These are phyloP conservation scores for Epizoanthus illoricatus DNA, from an alignment of 92 coral and sea anemone genomes.

Conservation along the genomic window DNA sequence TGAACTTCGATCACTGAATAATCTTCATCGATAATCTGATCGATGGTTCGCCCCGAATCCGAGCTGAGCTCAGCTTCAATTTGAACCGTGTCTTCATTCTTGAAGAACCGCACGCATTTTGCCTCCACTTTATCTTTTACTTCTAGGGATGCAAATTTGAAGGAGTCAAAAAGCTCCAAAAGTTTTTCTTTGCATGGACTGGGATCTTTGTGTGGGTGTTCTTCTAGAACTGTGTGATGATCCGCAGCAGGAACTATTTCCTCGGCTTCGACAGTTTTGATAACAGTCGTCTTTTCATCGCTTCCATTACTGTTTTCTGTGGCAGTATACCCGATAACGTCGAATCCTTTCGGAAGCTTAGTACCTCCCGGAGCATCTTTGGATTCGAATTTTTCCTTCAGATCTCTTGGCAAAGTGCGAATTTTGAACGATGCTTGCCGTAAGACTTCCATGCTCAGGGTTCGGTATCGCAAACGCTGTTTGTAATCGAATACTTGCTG, in stretches of 20 bases:
- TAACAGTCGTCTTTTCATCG: not conserved
- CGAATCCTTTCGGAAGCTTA: slow-evolving; percentile 27
- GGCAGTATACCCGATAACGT: slow-evolving; percentile 9
- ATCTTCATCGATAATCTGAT: slow-evolving; percentile 51
- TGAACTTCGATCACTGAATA: slow-evolving; percentile 77
- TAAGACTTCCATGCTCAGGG: slow-evolving; percentile 18
- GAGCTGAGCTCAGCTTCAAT: slow-evolving; percentile 29
- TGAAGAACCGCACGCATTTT: slow-evolving; percentile 52
- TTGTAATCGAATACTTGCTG: slow-evolving; percentile 4
- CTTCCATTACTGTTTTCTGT: not conserved
- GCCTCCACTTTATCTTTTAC: slow-evolving; percentile 72
- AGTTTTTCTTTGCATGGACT: slow-evolving; percentile 39
- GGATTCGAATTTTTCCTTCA: slow-evolving; percentile 28
- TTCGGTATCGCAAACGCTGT: not conserved
- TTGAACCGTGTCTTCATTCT: slow-evolving; percentile 37
- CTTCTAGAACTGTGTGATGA: slow-evolving; percentile 1
- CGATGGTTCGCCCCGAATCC: slow-evolving; percentile 38
- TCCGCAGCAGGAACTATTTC: not conserved
- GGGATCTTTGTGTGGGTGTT: slow-evolving; percentile 15
- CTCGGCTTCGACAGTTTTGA: not conserved
- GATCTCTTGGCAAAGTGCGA: slow-evolving; percentile 18
- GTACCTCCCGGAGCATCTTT: slow-evolving; percentile 24
- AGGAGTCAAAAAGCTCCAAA: slow-evolving; percentile 36
- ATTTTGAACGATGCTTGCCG: slow-evolving; percentile 26
- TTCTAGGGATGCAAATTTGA: slow-evolving; percentile 43